Conservation (phyloP, 1,140 invertebrate genomes). For the Drosophila ogumai region DNA sequence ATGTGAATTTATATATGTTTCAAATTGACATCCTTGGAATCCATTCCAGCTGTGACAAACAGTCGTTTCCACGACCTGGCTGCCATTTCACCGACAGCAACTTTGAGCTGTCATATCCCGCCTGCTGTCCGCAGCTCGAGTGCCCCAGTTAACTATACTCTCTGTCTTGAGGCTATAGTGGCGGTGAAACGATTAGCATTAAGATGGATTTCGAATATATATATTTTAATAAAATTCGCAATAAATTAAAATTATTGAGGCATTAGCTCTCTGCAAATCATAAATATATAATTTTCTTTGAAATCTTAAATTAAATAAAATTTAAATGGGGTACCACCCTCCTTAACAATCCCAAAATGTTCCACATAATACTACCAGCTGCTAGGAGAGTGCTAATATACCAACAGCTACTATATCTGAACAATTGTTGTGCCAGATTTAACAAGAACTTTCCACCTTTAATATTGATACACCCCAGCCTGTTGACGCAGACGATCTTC, state of each 20-base stretch:
- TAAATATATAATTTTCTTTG: too few relatives aligned
- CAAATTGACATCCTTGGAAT: neutral
- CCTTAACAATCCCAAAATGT: too few relatives aligned
- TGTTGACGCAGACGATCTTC: constrained; percentile 11
- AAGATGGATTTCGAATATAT: constrained; percentile 1
- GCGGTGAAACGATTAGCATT: neutral
- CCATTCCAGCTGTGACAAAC: constrained; percentile 59
- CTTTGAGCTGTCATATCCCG: constrained; percentile 52
- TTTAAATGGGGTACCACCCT: too few relatives aligned
- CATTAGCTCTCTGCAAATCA: neutral
- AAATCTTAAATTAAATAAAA: too few relatives aligned
- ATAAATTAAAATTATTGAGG: neutral
- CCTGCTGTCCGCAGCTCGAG: constrained; percentile 50
- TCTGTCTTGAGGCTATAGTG: neutral
- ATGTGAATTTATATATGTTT: neutral
- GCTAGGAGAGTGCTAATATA: neutral
- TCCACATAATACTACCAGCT: too few relatives aligned
- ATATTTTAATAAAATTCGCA: too few relatives aligned
- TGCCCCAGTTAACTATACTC: constrained; percentile 11
- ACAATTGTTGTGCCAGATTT: neutral
- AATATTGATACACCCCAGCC: constrained; percentile 23
- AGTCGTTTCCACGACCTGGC: constrained; percentile 26
- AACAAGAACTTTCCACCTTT: neutral
- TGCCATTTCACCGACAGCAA: constrained; percentile 48
- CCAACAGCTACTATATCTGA: neutral